A percentile compares a stretch with the other conserved stretches of the same genome.
These are phyloP conservation scores for Pharmacophagus antenor DNA, from an alignment of 2,888 invertebrate genomes.

Conservation along the genomic window DNA sequence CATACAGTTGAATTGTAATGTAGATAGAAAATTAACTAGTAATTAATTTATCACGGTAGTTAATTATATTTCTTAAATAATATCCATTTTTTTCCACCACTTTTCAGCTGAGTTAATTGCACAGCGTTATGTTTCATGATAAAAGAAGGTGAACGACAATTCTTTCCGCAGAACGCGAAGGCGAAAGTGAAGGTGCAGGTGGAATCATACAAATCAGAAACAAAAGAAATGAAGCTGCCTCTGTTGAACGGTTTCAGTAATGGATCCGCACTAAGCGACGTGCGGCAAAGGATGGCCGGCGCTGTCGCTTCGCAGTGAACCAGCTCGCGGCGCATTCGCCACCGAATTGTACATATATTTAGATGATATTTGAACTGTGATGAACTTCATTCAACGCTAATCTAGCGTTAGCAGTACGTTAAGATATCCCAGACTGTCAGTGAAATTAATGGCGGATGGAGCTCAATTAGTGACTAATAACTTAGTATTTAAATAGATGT, in stretches of 20 bases:
- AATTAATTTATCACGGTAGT: background rate
- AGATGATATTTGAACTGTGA: constrained; percentile 23
- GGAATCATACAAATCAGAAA: constrained; percentile 46
- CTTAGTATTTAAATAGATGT: constrained; percentile 21
- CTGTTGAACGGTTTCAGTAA: constrained; percentile 71
- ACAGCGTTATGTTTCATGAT: too few species aligned
- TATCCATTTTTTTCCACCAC: background rate
- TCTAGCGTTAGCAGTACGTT: background rate
- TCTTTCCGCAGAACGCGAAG: constrained; percentile 43
- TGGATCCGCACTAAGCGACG: constrained; percentile 62
- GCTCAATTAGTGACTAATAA: constrained; percentile 26
- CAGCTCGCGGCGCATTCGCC: background rate
- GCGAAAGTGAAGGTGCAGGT: constrained; percentile 52
- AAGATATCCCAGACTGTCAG: background rate
- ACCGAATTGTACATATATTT: background rate
- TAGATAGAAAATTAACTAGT: background rate
- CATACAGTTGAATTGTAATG: background rate
- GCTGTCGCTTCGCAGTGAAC: constrained; percentile 70
- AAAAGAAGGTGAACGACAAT: background rate
- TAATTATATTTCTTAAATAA: background rate
- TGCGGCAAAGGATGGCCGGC: constrained; percentile 71
- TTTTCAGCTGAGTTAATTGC: too few species aligned
- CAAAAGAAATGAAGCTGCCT: constrained; percentile 62
- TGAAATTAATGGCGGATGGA: constrained; percentile 6
- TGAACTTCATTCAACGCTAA: constrained; percentile 16